Percentiles rank a stretch among this genome's conserved stretches.
Evolutionary conservation across 2,888 invertebrate genomes (phyloP).

Genomic region (Drosophila flavopinicola): DNA sequence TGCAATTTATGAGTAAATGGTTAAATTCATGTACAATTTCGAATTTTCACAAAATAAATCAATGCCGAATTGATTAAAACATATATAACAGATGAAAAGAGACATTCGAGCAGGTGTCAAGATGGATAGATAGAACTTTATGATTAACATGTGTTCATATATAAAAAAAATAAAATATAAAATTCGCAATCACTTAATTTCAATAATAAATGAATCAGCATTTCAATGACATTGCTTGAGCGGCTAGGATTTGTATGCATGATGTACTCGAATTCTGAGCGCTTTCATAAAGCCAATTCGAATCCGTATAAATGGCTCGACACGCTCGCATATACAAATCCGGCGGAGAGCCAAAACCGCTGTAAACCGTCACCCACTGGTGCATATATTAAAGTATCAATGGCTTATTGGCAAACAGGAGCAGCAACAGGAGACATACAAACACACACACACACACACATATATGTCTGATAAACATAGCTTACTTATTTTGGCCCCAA

Average conservation of each 20-base stretch:
- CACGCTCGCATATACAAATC: slow-evolving; percentile 48
- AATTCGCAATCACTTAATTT: slow-evolving; percentile 17
- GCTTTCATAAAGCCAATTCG: slow-evolving; percentile 48
- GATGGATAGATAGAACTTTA: neutral
- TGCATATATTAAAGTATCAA: slow-evolving; percentile 74
- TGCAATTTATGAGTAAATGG: too few relatives aligned
- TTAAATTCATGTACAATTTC: too few relatives aligned
- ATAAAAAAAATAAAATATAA: neutral
- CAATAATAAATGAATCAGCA: slow-evolving; percentile 33
- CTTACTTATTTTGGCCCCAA: slow-evolving; percentile 25
- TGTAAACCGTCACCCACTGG: slow-evolving; percentile 48
- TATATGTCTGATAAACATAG: slow-evolving; percentile 23
- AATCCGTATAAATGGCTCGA: slow-evolving; percentile 19
- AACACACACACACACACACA: slow-evolving; percentile 12
- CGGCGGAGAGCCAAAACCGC: slow-evolving; percentile 62
- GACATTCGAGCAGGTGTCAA: neutral
- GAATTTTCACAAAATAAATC: neutral
- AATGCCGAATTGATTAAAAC: neutral
- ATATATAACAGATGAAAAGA: neutral
- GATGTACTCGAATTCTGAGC: slow-evolving; percentile 9
- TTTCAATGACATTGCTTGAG: neutral
- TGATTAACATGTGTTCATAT: neutral
- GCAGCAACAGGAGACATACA: slow-evolving; percentile 8
- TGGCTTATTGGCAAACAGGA: slow-evolving; percentile 57
- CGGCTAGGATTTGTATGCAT: slow-evolving; percentile 19